Evolutionary conservation across 2,797 vertebrate genomes (phyloP).

Genomic region (Telmatherina bonti): DNA sequence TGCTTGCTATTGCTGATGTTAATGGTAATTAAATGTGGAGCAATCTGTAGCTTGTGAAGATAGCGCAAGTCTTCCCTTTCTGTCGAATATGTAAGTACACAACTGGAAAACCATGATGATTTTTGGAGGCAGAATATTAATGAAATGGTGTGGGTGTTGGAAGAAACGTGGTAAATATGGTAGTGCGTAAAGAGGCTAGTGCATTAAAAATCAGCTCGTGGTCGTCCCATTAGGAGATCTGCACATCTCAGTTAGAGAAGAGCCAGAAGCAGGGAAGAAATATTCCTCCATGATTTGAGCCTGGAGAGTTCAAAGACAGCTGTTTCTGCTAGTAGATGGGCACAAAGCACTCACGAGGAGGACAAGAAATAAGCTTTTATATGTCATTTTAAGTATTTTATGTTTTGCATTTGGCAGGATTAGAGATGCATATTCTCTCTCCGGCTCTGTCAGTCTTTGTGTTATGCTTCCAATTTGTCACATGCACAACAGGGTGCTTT

Average conservation of each 20-base stretch:
- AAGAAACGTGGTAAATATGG: constrained; percentile 61
- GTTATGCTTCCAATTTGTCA: constrained; percentile 72
- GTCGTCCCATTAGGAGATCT: constrained; percentile 85
- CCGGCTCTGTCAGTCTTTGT: constrained; percentile 64
- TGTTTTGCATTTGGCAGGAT: constrained; percentile 69
- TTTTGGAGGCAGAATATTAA: constrained; percentile 60
- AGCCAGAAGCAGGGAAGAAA: constrained; percentile 83
- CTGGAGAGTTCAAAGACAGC: constrained; percentile 72
- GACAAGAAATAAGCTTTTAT: constrained; percentile 57
- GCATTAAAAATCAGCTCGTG: constrained; percentile 84
- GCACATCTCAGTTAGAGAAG: constrained; percentile 72
- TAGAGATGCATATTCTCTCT: constrained; percentile 58
- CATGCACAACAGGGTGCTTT: constrained; percentile 60
- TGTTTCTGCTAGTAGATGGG: constrained; percentile 54
- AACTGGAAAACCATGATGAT: constrained; percentile 40
- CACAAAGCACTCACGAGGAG: constrained; percentile 54
- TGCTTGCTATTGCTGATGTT: constrained; percentile 67
- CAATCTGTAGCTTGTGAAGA: constrained; percentile 64
- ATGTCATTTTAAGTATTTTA: constrained; percentile 71
- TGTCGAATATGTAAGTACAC: constrained; percentile 47
- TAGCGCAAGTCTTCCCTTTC: constrained; percentile 45
- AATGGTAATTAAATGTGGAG: constrained; percentile 77
- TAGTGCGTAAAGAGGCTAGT: constrained; percentile 54
- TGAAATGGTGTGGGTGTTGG: constrained; percentile 52
- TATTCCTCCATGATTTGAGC: constrained; percentile 86